Conservation (phyloP, 2,113 vertebrate species). For the Eptesicus fuscus region DNA sequence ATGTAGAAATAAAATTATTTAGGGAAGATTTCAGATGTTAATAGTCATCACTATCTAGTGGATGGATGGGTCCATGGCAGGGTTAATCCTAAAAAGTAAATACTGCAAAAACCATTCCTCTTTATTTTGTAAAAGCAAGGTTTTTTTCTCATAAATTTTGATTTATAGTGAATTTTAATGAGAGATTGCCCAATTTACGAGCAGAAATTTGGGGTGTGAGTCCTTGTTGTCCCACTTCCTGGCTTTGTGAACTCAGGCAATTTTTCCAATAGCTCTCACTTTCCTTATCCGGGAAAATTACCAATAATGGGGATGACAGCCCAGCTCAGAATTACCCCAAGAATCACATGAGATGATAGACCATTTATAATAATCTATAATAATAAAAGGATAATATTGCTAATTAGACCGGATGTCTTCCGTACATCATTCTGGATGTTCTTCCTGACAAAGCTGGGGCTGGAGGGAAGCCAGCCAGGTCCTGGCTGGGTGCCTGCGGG, state of each 20-base stretch:
- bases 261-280: not conserved
- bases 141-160: not conserved
- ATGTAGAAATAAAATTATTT: not conserved
- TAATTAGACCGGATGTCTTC: too few relatives aligned
- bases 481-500: too few relatives aligned
- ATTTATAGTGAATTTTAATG: not conserved
- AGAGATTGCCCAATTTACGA: not conserved
- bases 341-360: not conserved
- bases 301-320: not conserved
- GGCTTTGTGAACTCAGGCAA: not conserved
- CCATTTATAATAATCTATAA: too few relatives aligned
- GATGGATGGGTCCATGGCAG: not conserved
- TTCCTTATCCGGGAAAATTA: not conserved
- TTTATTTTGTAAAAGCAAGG: not conserved
- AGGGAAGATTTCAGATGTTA: not conserved
- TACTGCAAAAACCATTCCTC: not conserved
- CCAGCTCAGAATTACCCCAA: not conserved
- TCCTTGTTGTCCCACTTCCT: not conserved
- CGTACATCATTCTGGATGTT: too few relatives aligned
- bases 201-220: not conserved
- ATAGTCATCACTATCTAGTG: not conserved
- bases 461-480: too few relatives aligned
- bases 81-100: not conserved
- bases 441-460: too few relatives aligned
- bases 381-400: too few relatives aligned